These are phyloP conservation scores for Coelopa frigida DNA, from an alignment of 1,140 invertebrate species.

Conservation along the genomic window DNA sequence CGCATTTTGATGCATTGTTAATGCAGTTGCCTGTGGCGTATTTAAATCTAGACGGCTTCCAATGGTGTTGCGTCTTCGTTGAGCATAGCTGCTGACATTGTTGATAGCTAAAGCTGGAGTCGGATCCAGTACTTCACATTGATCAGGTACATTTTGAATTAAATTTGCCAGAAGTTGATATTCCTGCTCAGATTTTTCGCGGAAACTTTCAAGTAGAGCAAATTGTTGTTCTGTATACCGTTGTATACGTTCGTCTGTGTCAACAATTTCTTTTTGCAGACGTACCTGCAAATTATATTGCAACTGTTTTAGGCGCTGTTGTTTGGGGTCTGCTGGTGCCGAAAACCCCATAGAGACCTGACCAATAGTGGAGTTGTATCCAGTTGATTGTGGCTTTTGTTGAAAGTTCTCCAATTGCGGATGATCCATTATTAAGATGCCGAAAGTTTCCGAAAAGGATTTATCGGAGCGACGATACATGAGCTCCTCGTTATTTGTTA, in stretches of 20 bases:
- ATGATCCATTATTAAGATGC: constrained; percentile 29
- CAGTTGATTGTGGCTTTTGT: constrained; percentile 11
- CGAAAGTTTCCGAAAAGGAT: constrained; percentile 31
- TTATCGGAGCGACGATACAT: constrained; percentile 21
- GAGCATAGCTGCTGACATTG: constrained; percentile 16
- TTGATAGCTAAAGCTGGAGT: constrained; percentile 20
- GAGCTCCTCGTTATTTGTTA: constrained; percentile 30
- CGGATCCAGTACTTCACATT: constrained; percentile 22
- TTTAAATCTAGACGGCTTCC: constrained; percentile 28
- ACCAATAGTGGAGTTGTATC: constrained; percentile 21
- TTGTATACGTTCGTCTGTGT: constrained; percentile 30
- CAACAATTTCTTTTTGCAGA: constrained; percentile 31
- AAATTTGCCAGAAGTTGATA: constrained; percentile 19
- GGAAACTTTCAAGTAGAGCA: constrained; percentile 33
- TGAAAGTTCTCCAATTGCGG: constrained; percentile 5
- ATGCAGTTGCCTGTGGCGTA: neutral
- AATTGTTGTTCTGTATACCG: constrained; percentile 31
- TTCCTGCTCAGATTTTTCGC: constrained; percentile 39
- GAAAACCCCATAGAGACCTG: constrained; percentile 13
- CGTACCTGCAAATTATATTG: constrained; percentile 22
- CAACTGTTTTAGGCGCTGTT: constrained; percentile 23
- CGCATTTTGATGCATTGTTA: too few species aligned
- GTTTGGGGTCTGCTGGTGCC: constrained; percentile 10
- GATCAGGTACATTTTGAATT: constrained; percentile 24
- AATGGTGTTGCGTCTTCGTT: constrained; percentile 35